phyloP scores from a whole-genome alignment of 2,797 vertebrate genomes.

The Distichodus sexfasciatus region DNA sequence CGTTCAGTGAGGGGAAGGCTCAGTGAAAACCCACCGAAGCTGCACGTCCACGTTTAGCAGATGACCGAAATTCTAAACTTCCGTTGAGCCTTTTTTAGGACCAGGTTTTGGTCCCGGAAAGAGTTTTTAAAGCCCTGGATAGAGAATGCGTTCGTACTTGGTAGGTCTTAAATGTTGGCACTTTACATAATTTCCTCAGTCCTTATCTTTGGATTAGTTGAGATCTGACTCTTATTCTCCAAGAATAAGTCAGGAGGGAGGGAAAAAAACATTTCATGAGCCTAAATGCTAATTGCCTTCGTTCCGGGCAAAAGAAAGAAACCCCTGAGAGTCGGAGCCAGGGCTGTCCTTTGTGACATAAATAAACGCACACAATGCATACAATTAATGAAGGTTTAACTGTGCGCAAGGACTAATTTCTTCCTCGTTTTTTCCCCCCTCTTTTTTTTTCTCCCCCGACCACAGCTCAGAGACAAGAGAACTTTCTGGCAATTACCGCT shows the following conservation, averaged over 20 bases:
- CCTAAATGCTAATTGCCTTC: slow-evolving; percentile 54
- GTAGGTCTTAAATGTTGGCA: slow-evolving; percentile 27
- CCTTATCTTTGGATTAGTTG: slow-evolving; percentile 39
- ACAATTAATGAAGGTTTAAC: slow-evolving; percentile 61
- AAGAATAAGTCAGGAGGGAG: too few relatives aligned
- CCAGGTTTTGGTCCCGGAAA: slow-evolving; percentile 4
- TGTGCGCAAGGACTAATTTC: slow-evolving; percentile 52
- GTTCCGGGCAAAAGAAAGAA: slow-evolving; percentile 48
- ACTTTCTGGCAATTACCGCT: slow-evolving; percentile 69
- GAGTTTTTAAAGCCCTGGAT: slow-evolving; percentile 12
- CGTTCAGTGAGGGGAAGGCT: not conserved
- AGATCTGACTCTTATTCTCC: slow-evolving; percentile 30
- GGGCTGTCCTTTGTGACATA: slow-evolving; percentile 55
- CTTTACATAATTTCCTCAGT: slow-evolving; percentile 42
- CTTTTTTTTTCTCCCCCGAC: slow-evolving; percentile 35
- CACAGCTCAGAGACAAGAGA: slow-evolving; percentile 54
- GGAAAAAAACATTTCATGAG: slow-evolving; percentile 39
- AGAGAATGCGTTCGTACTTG: slow-evolving; percentile 13
- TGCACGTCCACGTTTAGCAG: not conserved
- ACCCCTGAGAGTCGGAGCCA: slow-evolving; percentile 37
- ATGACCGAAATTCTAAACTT: not conserved
- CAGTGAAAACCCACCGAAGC: not conserved
- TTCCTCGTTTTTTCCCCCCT: slow-evolving; percentile 45
- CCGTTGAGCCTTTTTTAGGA: slow-evolving; percentile 13
- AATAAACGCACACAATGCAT: slow-evolving; percentile 57